phyloP scores from a whole-genome alignment of 2,888 invertebrate species.

The Schizaphis graminum region DNA sequence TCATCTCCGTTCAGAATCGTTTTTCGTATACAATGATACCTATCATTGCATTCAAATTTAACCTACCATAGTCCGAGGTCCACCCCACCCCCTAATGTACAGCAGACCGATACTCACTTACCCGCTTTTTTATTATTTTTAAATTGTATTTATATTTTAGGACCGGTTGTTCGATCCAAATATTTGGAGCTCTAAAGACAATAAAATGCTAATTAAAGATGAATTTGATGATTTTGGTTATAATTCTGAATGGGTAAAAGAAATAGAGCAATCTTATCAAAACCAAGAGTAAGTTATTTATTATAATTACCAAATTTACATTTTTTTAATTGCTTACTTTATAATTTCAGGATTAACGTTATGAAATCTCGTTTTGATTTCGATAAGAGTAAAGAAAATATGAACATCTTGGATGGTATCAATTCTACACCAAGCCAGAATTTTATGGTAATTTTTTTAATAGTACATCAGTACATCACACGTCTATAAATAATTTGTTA shows the following conservation, averaged over 20 bases:
- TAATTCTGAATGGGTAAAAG: conserved; percentile 77
- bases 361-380: conserved; percentile 47
- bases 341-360: not conserved
- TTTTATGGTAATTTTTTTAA: conserved; percentile 12
- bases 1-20: no score
- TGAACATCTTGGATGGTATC: not conserved
- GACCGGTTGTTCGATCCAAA: conserved; percentile 37
- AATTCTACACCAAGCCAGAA: not conserved
- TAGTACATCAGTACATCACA: not conserved
- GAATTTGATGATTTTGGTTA: conserved; percentile 72
- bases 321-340: not conserved
- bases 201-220: conserved; percentile 67
- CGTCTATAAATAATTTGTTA: not conserved
- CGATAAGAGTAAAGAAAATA: conserved; percentile 21
- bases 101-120: no score
- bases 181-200: conserved; percentile 55
- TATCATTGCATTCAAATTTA: no score
- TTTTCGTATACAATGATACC: no score
- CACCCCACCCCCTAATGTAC: no score
- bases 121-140: no score
- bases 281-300: conserved; percentile 21
- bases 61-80: no score
- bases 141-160: conserved; percentile 59
- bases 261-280: conserved; percentile 71
- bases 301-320: not conserved